phyloP scores from a whole-genome alignment of 1,140 invertebrate genomes.

The Maconellicoccus hirsutus region DNA sequence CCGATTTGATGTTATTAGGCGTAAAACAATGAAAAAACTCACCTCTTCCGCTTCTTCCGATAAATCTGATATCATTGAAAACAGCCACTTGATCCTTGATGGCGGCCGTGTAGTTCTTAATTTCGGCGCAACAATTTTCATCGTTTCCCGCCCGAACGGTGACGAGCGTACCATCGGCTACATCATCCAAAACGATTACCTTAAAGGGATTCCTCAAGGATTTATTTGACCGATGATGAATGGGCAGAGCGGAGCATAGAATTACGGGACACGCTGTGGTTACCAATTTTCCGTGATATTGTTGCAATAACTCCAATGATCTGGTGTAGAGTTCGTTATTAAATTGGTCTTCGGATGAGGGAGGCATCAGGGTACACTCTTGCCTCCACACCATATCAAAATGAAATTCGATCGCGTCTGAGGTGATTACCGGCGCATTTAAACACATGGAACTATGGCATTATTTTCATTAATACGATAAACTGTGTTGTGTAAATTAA shows the following conservation, averaged over 20 bases:
- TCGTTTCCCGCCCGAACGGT: slow-evolving; percentile 91
- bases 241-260: slow-evolving; percentile 81
- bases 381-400: slow-evolving; percentile 17
- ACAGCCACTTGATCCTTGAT: slow-evolving; percentile 97
- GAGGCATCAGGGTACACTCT: background rate
- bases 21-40: slow-evolving; percentile 39
- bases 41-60: slow-evolving; percentile 93
- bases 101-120: slow-evolving; percentile 82
- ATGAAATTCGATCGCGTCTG: slow-evolving; percentile 1
- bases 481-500: too few relatives aligned
- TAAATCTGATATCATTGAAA: slow-evolving; percentile 95
- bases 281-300: slow-evolving; percentile 84
- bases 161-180: slow-evolving; percentile 90
- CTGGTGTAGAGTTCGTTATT: slow-evolving; percentile 5
- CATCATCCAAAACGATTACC: slow-evolving; percentile 78
- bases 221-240: slow-evolving; percentile 96
- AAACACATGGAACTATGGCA: background rate
- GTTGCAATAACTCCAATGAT: slow-evolving; percentile 59
- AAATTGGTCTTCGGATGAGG: slow-evolving; percentile 16
- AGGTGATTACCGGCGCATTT: background rate
- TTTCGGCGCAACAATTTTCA: slow-evolving; percentile 90
- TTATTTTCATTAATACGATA: background rate
- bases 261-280: slow-evolving; percentile 87
- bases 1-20: too few relatives aligned
- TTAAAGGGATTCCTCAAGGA: slow-evolving; percentile 89